These are phyloP conservation scores for Thalpophila matura DNA, from an alignment of 2,888 invertebrate species.

Conservation along the genomic window DNA sequence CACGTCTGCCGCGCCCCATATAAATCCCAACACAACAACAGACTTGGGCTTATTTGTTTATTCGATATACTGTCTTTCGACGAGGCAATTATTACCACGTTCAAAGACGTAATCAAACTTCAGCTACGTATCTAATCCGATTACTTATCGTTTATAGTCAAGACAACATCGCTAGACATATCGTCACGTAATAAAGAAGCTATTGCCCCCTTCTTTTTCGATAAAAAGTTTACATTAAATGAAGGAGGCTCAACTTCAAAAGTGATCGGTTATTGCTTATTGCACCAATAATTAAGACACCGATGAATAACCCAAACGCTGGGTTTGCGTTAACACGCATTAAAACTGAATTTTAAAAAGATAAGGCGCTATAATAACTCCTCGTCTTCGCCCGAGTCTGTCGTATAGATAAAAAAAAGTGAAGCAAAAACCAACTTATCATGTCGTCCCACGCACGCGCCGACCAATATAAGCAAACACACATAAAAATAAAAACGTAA, in stretches of 20 bases:
- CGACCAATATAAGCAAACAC: slow-evolving; percentile 84
- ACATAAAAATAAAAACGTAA: slow-evolving; percentile 82
- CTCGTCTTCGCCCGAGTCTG: slow-evolving; percentile 83
- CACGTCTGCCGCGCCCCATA: slow-evolving; percentile 76
- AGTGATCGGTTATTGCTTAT: slow-evolving; percentile 61
- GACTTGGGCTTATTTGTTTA: slow-evolving; percentile 68
- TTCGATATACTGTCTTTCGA: slow-evolving; percentile 45
- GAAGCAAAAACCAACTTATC: slow-evolving; percentile 88
- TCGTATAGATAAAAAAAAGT: slow-evolving; percentile 82
- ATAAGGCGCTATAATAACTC: slow-evolving; percentile 80
- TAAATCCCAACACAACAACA: slow-evolving; percentile 78
- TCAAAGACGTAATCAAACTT: slow-evolving; percentile 57
- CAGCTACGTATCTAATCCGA: slow-evolving; percentile 55
- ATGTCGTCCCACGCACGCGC: slow-evolving; percentile 87
- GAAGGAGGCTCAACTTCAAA: slow-evolving; percentile 77
- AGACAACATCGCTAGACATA: slow-evolving; percentile 60
- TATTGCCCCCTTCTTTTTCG: slow-evolving; percentile 77
- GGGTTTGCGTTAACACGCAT: slow-evolving; percentile 71
- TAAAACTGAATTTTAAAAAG: slow-evolving; percentile 75
- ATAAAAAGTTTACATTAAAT: slow-evolving; percentile 75
- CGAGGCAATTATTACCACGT: slow-evolving; percentile 53
- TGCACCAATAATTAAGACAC: slow-evolving; percentile 62
- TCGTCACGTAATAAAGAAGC: slow-evolving; percentile 71
- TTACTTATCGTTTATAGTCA: slow-evolving; percentile 61
- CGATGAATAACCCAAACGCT: slow-evolving; percentile 67